A percentile compares a stretch with the other conserved stretches of the same genome.
phyloP scores from a whole-genome alignment of 2,888 invertebrate genomes.

The Heliconius sara region DNA sequence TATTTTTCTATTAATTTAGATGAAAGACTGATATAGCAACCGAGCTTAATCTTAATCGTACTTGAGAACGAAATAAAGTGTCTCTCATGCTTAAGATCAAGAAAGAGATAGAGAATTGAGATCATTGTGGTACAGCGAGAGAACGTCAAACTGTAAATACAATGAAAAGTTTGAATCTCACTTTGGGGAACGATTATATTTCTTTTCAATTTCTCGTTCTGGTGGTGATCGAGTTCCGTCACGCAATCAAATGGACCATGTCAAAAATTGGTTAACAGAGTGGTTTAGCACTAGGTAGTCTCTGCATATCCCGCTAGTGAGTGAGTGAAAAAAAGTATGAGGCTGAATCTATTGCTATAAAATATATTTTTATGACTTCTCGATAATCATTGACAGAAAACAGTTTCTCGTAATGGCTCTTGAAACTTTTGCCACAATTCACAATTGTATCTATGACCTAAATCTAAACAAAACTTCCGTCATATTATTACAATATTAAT shows the following conservation, averaged over 20 bases:
- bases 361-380: background rate
- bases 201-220: no score
- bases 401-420: background rate
- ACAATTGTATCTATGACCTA: background rate
- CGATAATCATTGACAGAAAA: background rate
- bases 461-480: background rate
- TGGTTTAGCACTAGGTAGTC: no score
- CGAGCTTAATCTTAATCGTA: background rate
- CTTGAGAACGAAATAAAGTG: background rate
- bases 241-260: no score
- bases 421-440: conserved; percentile 7
- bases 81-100: background rate
- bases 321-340: background rate
- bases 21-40: background rate
- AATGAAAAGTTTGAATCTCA: no score
- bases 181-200: no score
- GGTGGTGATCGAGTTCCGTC: no score
- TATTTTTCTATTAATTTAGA: conserved; percentile 10
- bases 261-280: no score
- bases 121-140: no score
- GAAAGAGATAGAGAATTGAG: no score
- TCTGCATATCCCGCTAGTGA: no score
- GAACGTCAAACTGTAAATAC: no score
- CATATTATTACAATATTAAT: conserved; percentile 1
- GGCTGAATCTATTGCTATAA: background rate